phyloP scores from a whole-genome alignment of 2,797 vertebrate species.

The Neosilurus hyrtlii region DNA sequence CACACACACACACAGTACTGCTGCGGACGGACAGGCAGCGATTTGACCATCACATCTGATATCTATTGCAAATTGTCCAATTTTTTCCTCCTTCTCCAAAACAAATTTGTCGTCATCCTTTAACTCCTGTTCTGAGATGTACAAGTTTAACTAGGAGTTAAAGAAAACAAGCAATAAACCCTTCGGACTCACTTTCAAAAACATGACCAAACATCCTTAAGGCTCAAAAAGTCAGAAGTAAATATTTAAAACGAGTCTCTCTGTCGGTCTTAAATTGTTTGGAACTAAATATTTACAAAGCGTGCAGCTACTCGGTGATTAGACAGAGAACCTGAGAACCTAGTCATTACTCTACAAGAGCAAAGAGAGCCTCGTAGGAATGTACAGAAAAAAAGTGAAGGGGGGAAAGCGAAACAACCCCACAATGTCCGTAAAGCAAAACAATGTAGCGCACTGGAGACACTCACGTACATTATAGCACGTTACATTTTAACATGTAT shows the following conservation, averaged over 20 bases:
- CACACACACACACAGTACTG: background rate
- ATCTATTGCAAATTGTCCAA: background rate
- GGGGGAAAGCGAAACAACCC: background rate
- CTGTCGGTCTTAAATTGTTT: background rate
- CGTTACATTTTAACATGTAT: background rate
- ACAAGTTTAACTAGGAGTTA: background rate
- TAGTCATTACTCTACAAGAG: background rate
- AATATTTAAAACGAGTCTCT: background rate
- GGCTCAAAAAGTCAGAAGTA: background rate
- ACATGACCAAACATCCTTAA: background rate
- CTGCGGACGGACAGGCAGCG: background rate
- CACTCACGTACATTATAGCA: background rate
- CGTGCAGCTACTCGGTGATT: background rate
- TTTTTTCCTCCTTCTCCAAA: background rate
- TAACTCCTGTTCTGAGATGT: background rate
- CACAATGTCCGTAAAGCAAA: background rate
- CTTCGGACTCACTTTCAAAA: background rate
- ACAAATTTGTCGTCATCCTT: background rate
- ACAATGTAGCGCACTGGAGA: background rate
- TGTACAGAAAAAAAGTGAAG: background rate
- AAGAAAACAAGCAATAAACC: background rate
- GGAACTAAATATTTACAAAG: conserved; percentile 7
- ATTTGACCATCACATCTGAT: background rate
- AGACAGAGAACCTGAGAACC: background rate
- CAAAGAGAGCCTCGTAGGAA: background rate